phyloP scores from a whole-genome alignment of 2,888 invertebrate genomes.

The Ditula angustiorana region DNA sequence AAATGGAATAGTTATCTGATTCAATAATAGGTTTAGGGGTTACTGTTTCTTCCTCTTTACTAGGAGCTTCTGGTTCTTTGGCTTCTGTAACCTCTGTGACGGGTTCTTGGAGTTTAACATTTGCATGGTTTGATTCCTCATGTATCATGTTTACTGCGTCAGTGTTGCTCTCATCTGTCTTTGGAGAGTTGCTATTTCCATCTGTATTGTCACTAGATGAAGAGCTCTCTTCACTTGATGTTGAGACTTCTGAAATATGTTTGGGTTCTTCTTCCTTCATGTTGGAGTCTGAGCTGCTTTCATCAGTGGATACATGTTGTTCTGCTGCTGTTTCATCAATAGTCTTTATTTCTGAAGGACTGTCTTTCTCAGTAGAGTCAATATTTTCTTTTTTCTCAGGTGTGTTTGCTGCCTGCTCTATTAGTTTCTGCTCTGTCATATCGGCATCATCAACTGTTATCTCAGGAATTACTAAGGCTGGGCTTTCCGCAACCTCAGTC shows the following conservation, averaged over 20 bases:
- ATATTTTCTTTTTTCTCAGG: constrained; percentile 46
- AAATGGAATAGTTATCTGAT: constrained; percentile 73
- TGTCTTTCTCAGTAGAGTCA: constrained; percentile 48
- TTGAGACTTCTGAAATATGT: constrained; percentile 68
- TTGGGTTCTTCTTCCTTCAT: constrained; percentile 72
- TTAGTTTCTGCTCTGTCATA: constrained; percentile 72
- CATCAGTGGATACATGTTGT: constrained; percentile 59
- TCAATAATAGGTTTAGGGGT: constrained; percentile 57
- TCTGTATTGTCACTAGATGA: constrained; percentile 80
- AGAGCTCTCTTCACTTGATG: constrained; percentile 79
- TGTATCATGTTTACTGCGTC: constrained; percentile 51
- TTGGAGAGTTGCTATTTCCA: constrained; percentile 78
- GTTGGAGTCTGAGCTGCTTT: constrained; percentile 71
- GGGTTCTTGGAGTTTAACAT: constrained; percentile 50
- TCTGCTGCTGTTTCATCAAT: constrained; percentile 52
- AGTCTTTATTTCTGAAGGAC: constrained; percentile 43
- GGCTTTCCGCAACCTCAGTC: constrained; percentile 47
- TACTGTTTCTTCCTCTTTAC: constrained; percentile 44
- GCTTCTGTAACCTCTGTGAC: constrained; percentile 45
- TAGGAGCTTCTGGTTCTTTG: constrained; percentile 45
- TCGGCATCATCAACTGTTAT: constrained; percentile 78
- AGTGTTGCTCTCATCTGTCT: constrained; percentile 62
- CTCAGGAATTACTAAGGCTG: constrained; percentile 69
- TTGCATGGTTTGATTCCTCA: constrained; percentile 62
- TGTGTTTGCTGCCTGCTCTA: constrained; percentile 56